Conservation (phyloP, 2,113 vertebrate genomes). For the Myrmophylax atrothorax region DNA sequence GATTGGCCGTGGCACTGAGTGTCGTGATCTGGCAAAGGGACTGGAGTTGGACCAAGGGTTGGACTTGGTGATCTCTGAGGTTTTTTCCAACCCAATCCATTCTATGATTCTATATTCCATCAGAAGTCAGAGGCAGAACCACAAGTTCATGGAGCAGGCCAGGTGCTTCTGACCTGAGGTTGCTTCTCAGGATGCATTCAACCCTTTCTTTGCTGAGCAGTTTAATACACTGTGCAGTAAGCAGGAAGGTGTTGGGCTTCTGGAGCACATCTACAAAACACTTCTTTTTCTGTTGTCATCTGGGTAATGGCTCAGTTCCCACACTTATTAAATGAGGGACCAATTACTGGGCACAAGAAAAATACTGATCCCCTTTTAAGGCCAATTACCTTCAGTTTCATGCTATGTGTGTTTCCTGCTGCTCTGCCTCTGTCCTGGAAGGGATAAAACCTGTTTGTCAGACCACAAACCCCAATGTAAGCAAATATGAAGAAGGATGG, state of each 20-base stretch:
- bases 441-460: not conserved
- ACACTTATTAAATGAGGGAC: not conserved
- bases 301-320: not conserved
- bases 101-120: too few relatives aligned
- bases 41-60: too few relatives aligned
- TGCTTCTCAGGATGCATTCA: not conserved
- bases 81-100: too few relatives aligned
- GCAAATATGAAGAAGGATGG: not conserved
- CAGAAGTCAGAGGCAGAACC: not conserved
- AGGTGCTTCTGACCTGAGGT: fast-evolving
- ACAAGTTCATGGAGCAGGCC: not conserved
- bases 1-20: too few relatives aligned
- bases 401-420: conserved; percentile 6
- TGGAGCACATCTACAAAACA: fast-evolving
- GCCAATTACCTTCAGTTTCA: not conserved
- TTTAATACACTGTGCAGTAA: not conserved
- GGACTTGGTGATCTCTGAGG: too few relatives aligned
- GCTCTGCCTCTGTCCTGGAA: conserved; percentile 10
- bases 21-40: too few relatives aligned
- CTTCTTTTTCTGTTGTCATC: not conserved
- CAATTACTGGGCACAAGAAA: not conserved
- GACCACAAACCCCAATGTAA: not conserved
- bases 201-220: not conserved
- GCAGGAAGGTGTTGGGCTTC: not conserved
- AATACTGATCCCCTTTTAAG: not conserved